Evolutionary conservation across 2,113 vertebrate genomes (phyloP).

Genomic region (Fulica atra): DNA sequence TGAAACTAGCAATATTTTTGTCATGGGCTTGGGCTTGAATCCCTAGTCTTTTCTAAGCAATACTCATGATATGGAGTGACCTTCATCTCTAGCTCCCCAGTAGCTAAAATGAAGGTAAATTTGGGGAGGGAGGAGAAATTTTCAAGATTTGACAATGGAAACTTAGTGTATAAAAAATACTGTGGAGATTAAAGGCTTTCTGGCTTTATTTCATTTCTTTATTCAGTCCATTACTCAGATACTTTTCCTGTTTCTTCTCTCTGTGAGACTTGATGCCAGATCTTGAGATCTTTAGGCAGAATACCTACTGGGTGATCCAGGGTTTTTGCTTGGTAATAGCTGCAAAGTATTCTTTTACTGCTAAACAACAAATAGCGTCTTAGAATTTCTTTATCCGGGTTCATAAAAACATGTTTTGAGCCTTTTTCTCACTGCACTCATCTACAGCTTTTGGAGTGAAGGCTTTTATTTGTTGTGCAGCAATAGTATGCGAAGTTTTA

Average conservation of each 20-base stretch:
- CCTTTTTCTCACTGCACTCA: neutral
- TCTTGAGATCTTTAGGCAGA: neutral
- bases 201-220: neutral
- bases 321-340: neutral
- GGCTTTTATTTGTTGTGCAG: neutral
- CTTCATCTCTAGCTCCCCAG: neutral
- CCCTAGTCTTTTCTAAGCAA: neutral
- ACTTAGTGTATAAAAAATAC: neutral
- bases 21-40: neutral
- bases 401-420: neutral
- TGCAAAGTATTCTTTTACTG: neutral
- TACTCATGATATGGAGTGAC: neutral
- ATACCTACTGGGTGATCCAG: neutral
- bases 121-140: neutral
- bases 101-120: neutral
- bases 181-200: neutral
- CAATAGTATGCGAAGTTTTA: neutral
- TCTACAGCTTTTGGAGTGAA: neutral
- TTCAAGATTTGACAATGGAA: neutral
- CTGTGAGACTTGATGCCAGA: neutral
- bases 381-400: neutral
- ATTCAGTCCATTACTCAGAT: neutral
- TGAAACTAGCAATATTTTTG: neutral
- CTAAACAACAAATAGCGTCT: neutral
- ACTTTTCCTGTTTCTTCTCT: neutral